Conservation (phyloP, 2,888 invertebrate species). For the Chloromyia formosa region DNA sequence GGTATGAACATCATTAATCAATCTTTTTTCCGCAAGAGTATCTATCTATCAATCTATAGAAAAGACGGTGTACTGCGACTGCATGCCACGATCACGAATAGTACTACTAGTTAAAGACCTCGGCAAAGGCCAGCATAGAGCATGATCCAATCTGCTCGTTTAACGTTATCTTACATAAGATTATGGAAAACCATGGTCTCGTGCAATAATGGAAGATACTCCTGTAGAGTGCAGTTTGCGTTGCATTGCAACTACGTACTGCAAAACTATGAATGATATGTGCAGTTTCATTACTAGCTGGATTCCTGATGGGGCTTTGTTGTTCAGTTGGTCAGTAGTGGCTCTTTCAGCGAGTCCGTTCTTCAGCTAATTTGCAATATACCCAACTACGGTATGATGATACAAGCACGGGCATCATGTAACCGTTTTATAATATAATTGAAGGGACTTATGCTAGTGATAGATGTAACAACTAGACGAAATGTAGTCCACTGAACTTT, state of each 20-base stretch:
- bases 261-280: constrained; percentile 27
- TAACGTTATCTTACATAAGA: constrained; percentile 3
- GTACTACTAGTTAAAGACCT: too few species aligned
- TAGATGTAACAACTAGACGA: background rate
- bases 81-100: too few species aligned
- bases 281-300: background rate
- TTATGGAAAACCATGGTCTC: background rate
- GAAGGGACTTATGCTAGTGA: constrained; percentile 12
- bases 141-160: background rate
- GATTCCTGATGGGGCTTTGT: background rate
- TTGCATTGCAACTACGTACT: background rate
- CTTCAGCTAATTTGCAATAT: constrained; percentile 20
- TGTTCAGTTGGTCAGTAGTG: constrained; percentile 33
- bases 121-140: background rate
- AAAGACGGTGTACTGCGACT: too few species aligned
- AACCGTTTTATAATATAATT: constrained; percentile 12
- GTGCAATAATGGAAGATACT: too few species aligned
- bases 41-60: too few species aligned
- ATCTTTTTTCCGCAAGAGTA: too few species aligned
- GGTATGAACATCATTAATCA: too few species aligned
- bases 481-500: constrained; percentile 15
- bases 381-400: background rate
- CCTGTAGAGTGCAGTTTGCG: too few species aligned
- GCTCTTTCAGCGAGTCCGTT: background rate
- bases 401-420: constrained; percentile 7